These are phyloP conservation scores for Dysmachus trigonus DNA, from an alignment of 2,888 invertebrate species.

Conservation along the genomic window DNA sequence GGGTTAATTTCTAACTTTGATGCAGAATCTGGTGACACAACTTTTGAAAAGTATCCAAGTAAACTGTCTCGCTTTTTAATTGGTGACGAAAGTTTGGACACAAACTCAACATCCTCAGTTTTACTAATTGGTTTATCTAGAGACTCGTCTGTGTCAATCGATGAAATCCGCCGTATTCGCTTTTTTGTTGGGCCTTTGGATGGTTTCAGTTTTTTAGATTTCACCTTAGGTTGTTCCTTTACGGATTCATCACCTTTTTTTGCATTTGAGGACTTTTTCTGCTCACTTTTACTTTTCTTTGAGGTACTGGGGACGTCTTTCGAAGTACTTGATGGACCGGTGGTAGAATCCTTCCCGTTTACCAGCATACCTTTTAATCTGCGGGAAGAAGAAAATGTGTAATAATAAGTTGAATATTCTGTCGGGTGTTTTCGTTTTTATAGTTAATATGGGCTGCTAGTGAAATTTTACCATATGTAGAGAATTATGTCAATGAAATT, in stretches of 20 bases:
- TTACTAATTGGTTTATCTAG: not conserved
- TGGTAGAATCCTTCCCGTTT: constrained; percentile 45
- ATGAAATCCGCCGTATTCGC: not conserved
- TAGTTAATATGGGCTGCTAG: no score
- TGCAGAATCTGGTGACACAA: constrained; percentile 54
- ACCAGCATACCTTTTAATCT: constrained; percentile 61
- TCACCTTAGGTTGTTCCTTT: not conserved
- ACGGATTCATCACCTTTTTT: not conserved
- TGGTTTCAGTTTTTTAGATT: not conserved
- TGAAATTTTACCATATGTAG: no score
- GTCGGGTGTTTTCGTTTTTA: not conserved
- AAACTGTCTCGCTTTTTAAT: constrained; percentile 70
- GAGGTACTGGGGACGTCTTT: not conserved
- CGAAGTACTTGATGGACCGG: not conserved
- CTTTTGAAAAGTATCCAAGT: constrained; percentile 70
- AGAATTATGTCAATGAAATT: no score
- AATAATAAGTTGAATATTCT: not conserved
- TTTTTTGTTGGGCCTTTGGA: not conserved
- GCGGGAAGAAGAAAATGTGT: constrained; percentile 29
- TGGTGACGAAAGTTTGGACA: constrained; percentile 69
- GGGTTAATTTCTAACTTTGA: not conserved
- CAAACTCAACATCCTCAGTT: constrained; percentile 60
- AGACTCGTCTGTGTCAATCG: not conserved
- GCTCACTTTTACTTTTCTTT: not conserved
- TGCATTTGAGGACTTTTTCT: not conserved